A percentile compares a stretch with the other conserved stretches of the same genome.
Evolutionary conservation across 2,888 invertebrate species (phyloP).

Genomic region (Tortrix viridana): DNA sequence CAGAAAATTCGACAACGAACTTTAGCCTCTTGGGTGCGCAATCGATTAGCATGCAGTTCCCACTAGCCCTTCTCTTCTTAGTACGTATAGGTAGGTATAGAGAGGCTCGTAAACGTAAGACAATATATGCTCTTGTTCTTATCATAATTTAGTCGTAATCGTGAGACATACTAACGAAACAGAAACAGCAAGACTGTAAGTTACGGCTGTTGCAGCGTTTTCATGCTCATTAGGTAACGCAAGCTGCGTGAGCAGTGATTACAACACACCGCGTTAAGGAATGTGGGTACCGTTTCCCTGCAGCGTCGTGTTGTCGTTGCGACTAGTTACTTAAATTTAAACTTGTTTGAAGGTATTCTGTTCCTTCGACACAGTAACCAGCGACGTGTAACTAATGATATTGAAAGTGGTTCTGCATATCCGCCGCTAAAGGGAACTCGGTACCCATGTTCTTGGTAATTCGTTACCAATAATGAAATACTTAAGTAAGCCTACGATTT

Average conservation of each 20-base stretch:
- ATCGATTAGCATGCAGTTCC: too few relatives aligned
- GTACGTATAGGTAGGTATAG: too few relatives aligned
- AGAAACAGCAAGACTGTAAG: constrained; percentile 5
- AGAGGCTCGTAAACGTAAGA: too few relatives aligned
- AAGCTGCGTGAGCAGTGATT: constrained; percentile 72
- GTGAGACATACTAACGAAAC: too few relatives aligned
- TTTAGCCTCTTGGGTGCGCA: too few relatives aligned
- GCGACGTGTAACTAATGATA: constrained; percentile 30
- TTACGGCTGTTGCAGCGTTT: constrained; percentile 33
- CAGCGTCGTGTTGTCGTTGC: constrained; percentile 52
- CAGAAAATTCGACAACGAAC: too few relatives aligned
- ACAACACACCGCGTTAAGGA: constrained; percentile 71
- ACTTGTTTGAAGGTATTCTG: constrained; percentile 39
- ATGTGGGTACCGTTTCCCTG: constrained; percentile 70
- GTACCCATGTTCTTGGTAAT: constrained; percentile 4
- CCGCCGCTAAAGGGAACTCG: constrained; percentile 28
- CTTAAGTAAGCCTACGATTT: constrained; percentile 37
- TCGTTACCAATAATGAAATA: constrained; percentile 29
- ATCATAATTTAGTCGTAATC: too few relatives aligned
- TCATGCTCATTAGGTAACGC: constrained; percentile 74
- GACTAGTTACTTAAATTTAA: constrained; percentile 48
- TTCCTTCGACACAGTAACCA: constrained; percentile 25
- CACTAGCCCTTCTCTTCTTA: too few relatives aligned
- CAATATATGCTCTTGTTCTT: too few relatives aligned
- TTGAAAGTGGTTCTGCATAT: constrained; percentile 31